These are phyloP conservation scores for Apteryx owenii DNA, from an alignment of 2,113 vertebrate genomes.

Conservation along the genomic window DNA sequence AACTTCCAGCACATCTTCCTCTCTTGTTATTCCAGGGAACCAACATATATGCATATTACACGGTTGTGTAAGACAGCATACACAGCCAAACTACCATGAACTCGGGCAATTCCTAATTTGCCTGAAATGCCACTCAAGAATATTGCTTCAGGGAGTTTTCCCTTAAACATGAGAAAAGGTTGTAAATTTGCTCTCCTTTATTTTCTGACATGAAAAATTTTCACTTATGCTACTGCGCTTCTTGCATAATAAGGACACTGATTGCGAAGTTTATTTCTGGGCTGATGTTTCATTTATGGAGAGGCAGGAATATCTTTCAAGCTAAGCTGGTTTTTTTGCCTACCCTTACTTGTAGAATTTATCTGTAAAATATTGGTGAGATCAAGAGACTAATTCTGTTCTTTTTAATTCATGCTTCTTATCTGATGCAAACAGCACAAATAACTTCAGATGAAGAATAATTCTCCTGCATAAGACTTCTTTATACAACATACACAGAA, in stretches of 20 bases:
- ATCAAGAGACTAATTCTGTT: rapidly evolving
- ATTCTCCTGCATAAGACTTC: background rate
- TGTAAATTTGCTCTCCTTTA: conserved; percentile 5
- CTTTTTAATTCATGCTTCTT: background rate
- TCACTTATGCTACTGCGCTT: background rate
- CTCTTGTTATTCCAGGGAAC: conserved; percentile 13
- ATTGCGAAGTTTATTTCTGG: conserved; percentile 19
- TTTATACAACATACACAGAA: background rate
- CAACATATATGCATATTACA: background rate
- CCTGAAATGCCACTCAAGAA: background rate
- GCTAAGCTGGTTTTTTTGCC: background rate
- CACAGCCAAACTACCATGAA: conserved; percentile 14
- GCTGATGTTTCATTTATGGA: conserved; percentile 23
- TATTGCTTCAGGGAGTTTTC: conserved; percentile 26
- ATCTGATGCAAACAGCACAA: background rate
- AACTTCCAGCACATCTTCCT: background rate
- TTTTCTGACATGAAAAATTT: conserved; percentile 18
- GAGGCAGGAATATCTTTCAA: background rate
- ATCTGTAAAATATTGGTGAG: background rate
- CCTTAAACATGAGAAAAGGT: background rate
- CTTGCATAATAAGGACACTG: conserved; percentile 11
- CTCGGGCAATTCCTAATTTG: background rate
- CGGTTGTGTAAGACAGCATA: background rate
- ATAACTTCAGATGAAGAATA: background rate
- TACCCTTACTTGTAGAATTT: background rate